Percentiles rank a stretch among this genome's conserved stretches.
These are phyloP conservation scores for Machimus rusticus DNA, from an alignment of 2,888 invertebrate species.

Conservation along the genomic window DNA sequence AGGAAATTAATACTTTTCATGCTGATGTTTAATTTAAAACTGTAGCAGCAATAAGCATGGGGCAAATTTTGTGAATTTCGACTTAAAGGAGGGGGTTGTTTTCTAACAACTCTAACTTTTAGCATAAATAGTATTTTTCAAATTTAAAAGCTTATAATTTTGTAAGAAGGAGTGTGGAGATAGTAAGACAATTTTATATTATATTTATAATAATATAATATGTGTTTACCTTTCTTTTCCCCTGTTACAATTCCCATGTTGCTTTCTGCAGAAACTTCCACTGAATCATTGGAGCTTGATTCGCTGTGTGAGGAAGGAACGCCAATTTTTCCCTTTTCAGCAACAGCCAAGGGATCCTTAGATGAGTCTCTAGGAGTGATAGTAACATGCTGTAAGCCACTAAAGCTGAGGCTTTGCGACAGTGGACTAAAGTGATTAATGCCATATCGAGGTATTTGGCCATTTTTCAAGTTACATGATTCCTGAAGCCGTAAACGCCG, in stretches of 20 bases:
- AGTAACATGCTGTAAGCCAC: slow-evolving; percentile 60
- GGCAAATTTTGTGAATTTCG: too few relatives aligned
- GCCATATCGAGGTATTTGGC: slow-evolving; percentile 44
- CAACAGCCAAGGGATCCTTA: slow-evolving; percentile 61
- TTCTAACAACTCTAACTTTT: too few relatives aligned
- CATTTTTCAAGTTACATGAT: slow-evolving; percentile 57
- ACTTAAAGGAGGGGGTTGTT: too few relatives aligned
- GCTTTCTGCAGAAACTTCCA: slow-evolving; percentile 62
- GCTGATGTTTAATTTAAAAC: too few relatives aligned
- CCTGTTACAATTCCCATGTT: slow-evolving; percentile 59
- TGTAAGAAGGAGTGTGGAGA: too few relatives aligned
- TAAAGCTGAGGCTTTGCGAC: slow-evolving; percentile 53
- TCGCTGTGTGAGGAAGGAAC: slow-evolving; percentile 62
- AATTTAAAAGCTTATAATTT: too few relatives aligned
- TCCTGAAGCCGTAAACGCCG: slow-evolving; percentile 67
- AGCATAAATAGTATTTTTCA: too few relatives aligned
- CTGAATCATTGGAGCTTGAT: slow-evolving; percentile 62
- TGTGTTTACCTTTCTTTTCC: slow-evolving; percentile 57
- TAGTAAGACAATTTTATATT: too few relatives aligned
- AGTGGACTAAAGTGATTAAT: slow-evolving; percentile 55
- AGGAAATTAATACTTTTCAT: too few relatives aligned
- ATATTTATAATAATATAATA: too few relatives aligned
- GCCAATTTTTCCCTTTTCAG: slow-evolving; percentile 63
- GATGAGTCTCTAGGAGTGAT: slow-evolving; percentile 56
- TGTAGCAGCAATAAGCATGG: too few relatives aligned